phyloP scores from a whole-genome alignment of 2,888 invertebrate genomes.

The Oegoconia quadripuncta region DNA sequence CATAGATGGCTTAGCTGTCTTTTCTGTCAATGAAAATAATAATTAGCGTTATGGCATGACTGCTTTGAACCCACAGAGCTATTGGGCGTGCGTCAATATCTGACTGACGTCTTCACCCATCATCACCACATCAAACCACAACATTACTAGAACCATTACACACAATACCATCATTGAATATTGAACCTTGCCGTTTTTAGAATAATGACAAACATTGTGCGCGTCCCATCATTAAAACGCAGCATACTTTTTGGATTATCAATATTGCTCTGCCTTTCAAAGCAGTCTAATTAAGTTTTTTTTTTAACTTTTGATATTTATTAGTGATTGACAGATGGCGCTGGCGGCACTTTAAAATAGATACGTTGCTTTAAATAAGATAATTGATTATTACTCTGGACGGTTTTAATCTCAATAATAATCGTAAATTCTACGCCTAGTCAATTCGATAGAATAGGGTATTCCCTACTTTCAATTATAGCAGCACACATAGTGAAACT shows the following conservation, averaged over 20 bases:
- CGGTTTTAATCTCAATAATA: too few relatives aligned
- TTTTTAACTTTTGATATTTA: slow-evolving; percentile 64
- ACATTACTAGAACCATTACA: slow-evolving; percentile 20
- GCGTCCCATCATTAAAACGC: slow-evolving; percentile 5
- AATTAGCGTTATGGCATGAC: slow-evolving; percentile 56
- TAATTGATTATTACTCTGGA: slow-evolving; percentile 24
- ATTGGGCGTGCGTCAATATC: slow-evolving; percentile 71
- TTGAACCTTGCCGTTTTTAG: slow-evolving; percentile 30
- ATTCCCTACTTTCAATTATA: too few relatives aligned
- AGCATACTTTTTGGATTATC: slow-evolving; percentile 28
- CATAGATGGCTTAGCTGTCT: slow-evolving; percentile 5
- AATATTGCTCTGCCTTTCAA: slow-evolving; percentile 63
- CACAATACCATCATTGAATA: slow-evolving; percentile 17
- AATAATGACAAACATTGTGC: slow-evolving; percentile 26
- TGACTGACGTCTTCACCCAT: slow-evolving; percentile 72
- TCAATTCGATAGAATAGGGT: too few relatives aligned
- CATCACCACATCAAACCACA: slow-evolving; percentile 65
- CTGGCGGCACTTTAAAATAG: slow-evolving; percentile 70
- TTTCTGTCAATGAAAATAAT: slow-evolving; percentile 50
- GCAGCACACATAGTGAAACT: too few relatives aligned
- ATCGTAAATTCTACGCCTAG: too few relatives aligned
- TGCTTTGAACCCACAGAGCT: slow-evolving; percentile 41
- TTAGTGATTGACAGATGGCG: slow-evolving; percentile 75
- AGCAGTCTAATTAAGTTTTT: slow-evolving; percentile 76
- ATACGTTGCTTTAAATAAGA: slow-evolving; percentile 49